phyloP scores from a whole-genome alignment of 2,113 vertebrate species.

The Lampris megalopsis region DNA sequence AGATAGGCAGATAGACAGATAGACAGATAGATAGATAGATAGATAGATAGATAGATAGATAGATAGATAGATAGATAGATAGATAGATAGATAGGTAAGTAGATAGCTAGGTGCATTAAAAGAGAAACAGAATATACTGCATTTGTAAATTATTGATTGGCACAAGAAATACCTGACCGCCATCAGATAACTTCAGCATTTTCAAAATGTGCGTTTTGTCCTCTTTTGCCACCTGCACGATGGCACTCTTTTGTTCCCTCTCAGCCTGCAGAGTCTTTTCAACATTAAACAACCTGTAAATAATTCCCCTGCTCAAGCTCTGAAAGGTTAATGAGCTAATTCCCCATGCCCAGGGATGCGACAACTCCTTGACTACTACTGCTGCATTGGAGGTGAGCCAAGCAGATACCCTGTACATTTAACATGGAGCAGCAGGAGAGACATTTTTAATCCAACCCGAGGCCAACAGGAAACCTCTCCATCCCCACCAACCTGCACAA shows the following conservation, averaged over 20 bases:
- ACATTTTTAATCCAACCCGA: constrained; percentile 22
- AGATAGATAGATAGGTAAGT: background rate
- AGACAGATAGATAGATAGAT: background rate
- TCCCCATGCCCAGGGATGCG: constrained; percentile 44
- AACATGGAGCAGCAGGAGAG: background rate
- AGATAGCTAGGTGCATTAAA: background rate
- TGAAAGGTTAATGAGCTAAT: constrained; percentile 74
- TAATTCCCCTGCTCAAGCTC: constrained; percentile 54
- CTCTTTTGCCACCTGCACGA: background rate
- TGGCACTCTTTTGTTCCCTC: constrained; percentile 2
- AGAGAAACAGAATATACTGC: too few species aligned
- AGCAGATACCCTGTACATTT: background rate
- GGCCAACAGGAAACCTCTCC: constrained; percentile 41
- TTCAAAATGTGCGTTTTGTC: too few species aligned
- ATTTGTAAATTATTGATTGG: too few species aligned
- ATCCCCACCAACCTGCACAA: constrained; percentile 32
- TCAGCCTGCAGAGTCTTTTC: constrained; percentile 19
- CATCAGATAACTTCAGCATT: background rate
- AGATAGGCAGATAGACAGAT: background rate
- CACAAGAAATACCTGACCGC: background rate
- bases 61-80: background rate
- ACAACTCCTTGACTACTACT: background rate
- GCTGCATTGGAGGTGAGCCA: background rate
- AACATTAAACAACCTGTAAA: constrained; percentile 58
- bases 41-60: background rate